phyloP scores from a whole-genome alignment of 1,140 invertebrate genomes.

The Globodera rostochiensis region DNA sequence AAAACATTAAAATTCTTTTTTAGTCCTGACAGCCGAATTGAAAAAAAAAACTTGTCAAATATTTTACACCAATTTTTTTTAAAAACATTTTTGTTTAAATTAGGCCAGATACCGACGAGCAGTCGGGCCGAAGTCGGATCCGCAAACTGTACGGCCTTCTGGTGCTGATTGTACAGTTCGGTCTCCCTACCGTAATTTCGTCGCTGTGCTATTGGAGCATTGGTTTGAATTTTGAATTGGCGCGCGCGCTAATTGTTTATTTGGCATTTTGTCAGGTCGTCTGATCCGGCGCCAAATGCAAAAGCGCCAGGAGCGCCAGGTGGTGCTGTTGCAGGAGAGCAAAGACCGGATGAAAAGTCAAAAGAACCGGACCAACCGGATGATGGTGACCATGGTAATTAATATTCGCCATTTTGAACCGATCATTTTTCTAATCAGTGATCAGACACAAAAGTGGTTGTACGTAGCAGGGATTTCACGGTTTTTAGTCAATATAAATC shows the following conservation, averaged over 20 bases:
- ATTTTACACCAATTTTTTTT: too few relatives aligned
- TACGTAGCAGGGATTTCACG: too few relatives aligned
- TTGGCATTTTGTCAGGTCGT: conserved; percentile 17
- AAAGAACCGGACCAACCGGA: conserved; percentile 57
- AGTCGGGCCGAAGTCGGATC: conserved; percentile 43
- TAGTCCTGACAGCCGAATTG: too few relatives aligned
- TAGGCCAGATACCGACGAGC: conserved; percentile 57
- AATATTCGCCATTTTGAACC: too few relatives aligned
- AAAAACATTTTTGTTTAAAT: background rate
- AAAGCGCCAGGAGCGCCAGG: conserved; percentile 55
- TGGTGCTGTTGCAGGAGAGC: conserved; percentile 60
- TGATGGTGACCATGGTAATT: conserved; percentile 57
- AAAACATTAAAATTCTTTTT: too few relatives aligned
- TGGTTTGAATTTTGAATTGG: conserved; percentile 34
- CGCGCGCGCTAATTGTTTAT: too few relatives aligned
- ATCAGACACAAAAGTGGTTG: too few relatives aligned
- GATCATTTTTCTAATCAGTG: too few relatives aligned
- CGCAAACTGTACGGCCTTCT: conserved; percentile 58
- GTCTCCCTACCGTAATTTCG: conserved; percentile 58
- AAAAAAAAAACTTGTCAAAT: too few relatives aligned
- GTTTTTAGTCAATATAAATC: too few relatives aligned
- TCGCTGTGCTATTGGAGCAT: conserved; percentile 60
- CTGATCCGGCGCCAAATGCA: conserved; percentile 55
- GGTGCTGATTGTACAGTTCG: conserved; percentile 61
- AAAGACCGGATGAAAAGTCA: conserved; percentile 55